Evolutionary conservation across 2,113 vertebrate genomes (phyloP), one percentile per base, ranked within the genome.

Genomic region (Sturnus vulgaris): DNA sequence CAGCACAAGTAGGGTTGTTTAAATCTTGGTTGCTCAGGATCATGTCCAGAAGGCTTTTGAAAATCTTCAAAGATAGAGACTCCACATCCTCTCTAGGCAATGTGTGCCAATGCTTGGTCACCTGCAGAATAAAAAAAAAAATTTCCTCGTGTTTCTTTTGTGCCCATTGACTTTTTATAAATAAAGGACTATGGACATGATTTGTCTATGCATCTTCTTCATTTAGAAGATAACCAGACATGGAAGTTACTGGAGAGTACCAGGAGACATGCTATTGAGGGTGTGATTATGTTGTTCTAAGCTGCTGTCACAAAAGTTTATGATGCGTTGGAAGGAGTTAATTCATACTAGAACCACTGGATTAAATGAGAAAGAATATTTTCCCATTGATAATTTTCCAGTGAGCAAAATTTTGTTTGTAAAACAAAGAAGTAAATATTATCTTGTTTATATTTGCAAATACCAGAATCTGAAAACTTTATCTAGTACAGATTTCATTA

Each of bases 111-210:
- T 14, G 7, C 11, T 75, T 33, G 10, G 23, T 31, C 39, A 60
- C 9, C 2, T 1, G 0, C 12, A 75, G 33, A 73, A 60, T 9
- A 25, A n/a, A n/a, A n/a, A n/a, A n/a, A n/a, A n/a, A n/a, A n/a
- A n/a, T 66, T 82, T 53, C 9, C 10, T 46, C 13, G 4, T 66
- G 46, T 28, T 82, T 82, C 20, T 12, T 69, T 47, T 68, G 9
- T 61, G 8, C 2, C 55, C 11, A 19, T 2, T 60, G 30, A 18
- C 18, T 40, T 5, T 78, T 78, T 35, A 30, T 27, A 78, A 78
- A 28, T 11, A 24, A 78, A 39, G 2, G 8, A 44, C 14, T 35
- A 10, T 3, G 2, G 15, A 42, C 1, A 13, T 33, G 6, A 24
- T 59, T 78, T 75, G 1, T 53, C 22, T 61, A 4, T 61, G 18